A percentile compares a stretch with the other conserved stretches of the same genome.
Conservation (phyloP, 2,888 invertebrate species). For the Lissocephala sabroskyi region DNA sequence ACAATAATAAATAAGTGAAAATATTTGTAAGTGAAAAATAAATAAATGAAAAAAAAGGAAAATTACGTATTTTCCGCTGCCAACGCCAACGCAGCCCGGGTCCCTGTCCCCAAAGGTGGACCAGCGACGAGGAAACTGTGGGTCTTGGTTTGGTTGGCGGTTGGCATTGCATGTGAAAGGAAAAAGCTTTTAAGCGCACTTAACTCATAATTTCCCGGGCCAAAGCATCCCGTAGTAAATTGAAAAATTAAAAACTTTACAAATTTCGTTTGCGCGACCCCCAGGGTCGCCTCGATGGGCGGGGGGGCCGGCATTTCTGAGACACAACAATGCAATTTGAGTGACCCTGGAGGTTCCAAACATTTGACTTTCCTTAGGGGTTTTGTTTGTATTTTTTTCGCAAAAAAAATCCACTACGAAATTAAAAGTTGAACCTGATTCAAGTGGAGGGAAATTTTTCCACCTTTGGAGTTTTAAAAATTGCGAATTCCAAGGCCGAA, state of each 20-base stretch:
- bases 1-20: constrained; percentile 4
- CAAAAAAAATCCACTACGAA: too few relatives aligned
- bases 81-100: background rate
- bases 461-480: too few relatives aligned
- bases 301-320: too few relatives aligned
- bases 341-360: too few relatives aligned
- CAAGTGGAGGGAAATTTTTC: too few relatives aligned
- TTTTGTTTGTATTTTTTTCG: too few relatives aligned
- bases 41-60: constrained; percentile 32
- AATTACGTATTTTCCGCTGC: background rate
- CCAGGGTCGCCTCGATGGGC: too few relatives aligned
- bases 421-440: too few relatives aligned
- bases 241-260: constrained; percentile 59
- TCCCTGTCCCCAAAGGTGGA: constrained; percentile 15
- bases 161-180: constrained; percentile 26
- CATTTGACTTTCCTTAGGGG: too few relatives aligned
- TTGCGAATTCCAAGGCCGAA: too few relatives aligned
- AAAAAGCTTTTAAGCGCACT: constrained; percentile 65
- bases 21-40: constrained; percentile 35
- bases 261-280: constrained; percentile 14
- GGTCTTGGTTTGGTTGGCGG: constrained; percentile 4
- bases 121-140: constrained; percentile 17
- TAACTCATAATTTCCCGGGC: constrained; percentile 49
- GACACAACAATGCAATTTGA: too few relatives aligned
- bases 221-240: constrained; percentile 30